Base-by-base conservation (phyloP, 2,888 invertebrate species). In the Eupsilia transversa region DNA sequence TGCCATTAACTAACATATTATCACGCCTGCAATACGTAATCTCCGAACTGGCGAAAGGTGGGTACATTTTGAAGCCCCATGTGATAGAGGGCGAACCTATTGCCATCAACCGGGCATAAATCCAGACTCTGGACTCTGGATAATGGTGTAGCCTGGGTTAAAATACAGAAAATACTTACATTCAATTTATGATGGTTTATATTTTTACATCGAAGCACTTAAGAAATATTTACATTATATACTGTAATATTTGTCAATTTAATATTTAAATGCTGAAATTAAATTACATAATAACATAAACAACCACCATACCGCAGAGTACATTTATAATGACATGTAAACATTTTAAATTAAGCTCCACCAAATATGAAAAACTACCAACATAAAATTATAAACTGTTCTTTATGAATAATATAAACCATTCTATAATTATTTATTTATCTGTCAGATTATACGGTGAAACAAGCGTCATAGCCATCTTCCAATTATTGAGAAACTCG, bases 401-500 rank as follows among this genome's bases (percentile, higher is more conserved):
- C 35, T 17, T 49, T 41, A 49, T 14, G 1, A 43, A 52, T 59
- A 70, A 57, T 17, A 38, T 70, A 52, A 43, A 54, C 23, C 9
- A 43, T 49, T 49, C 20, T n/a, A 78, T n/a, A n/a, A n/a, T 70
- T 61, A 79, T 79, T 74, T 77, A 78, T 71, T 54, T 72, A 66
- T 61, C 71, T 72, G 70, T 38, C 63, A 57, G 60, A 46, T 72
- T 52, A 66, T 63, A 66, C 52, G 0, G 52, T 57, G 61, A 74
- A 75, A 67, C 64, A 65, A 63, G 33, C 52, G 82, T 87, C 77
- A 85, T 41, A 61, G 61, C 67, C 46, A 69, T 35, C 30, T 70
- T 49, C 41, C 30, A 49, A 57, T 82, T 85, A 85, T 61, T 38
- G 17, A 66, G 85, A 74, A 87, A 74, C 49, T 52, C 0, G 23